These are phyloP conservation scores for Calephelis virginiensis DNA, from an alignment of 1,140 invertebrate species.

Conservation along the genomic window DNA sequence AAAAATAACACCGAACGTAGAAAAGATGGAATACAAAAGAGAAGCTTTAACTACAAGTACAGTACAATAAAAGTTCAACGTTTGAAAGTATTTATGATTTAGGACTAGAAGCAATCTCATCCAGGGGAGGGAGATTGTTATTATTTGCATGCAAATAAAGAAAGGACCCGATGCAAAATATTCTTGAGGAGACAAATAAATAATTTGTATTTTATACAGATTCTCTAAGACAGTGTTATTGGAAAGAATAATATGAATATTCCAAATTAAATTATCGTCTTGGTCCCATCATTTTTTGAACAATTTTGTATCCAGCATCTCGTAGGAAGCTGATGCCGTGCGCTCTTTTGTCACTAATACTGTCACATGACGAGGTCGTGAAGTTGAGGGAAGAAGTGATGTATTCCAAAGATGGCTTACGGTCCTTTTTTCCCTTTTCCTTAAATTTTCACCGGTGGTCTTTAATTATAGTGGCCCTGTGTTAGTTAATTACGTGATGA, in stretches of 20 bases:
- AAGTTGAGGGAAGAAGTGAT: too few relatives aligned
- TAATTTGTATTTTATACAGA: slow-evolving; percentile 57
- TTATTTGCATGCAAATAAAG: slow-evolving; percentile 34
- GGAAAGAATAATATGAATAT: slow-evolving; percentile 32
- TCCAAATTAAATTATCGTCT: background rate
- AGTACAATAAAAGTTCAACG: background rate
- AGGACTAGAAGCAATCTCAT: slow-evolving; percentile 6
- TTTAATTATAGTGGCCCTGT: too few relatives aligned
- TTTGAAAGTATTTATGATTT: slow-evolving; percentile 19
- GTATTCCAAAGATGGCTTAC: too few relatives aligned
- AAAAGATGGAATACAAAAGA: background rate
- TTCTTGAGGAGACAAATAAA: slow-evolving; percentile 31
- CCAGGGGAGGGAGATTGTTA: slow-evolving; percentile 21
- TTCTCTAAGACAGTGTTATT: slow-evolving; percentile 24
- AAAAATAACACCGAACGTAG: too few relatives aligned
- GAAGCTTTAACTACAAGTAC: background rate
- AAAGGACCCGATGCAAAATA: slow-evolving; percentile 22
- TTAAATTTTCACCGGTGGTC: too few relatives aligned
- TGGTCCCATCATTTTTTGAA: too few relatives aligned
- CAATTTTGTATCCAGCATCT: too few relatives aligned
- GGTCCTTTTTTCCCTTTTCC: too few relatives aligned
- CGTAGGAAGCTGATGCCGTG: too few relatives aligned
- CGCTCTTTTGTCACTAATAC: too few relatives aligned
- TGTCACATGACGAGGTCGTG: too few relatives aligned
- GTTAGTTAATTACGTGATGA: too few relatives aligned